phyloP scores from a whole-genome alignment of 2,888 invertebrate species.

The Amphimallon solstitiale region DNA sequence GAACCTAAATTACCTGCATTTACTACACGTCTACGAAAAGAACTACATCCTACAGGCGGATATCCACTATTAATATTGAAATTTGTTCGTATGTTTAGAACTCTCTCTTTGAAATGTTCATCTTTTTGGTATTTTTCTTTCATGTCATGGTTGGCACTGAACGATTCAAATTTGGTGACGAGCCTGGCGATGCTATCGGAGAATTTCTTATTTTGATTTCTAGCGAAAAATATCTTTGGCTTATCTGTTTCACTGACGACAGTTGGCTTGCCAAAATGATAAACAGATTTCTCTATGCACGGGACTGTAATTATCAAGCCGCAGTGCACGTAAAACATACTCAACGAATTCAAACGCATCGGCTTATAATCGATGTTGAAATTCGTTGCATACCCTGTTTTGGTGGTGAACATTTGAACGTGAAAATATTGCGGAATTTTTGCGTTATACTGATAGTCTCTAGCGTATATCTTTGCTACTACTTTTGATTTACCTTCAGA shows the following conservation, averaged over 20 bases:
- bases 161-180: conserved; percentile 35
- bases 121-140: neutral
- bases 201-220: conserved; percentile 20
- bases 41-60: neutral
- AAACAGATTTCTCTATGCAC: conserved; percentile 33
- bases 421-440: neutral
- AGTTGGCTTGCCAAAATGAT: conserved; percentile 38
- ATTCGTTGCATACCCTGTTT: conserved; percentile 37
- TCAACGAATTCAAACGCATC: conserved; percentile 34
- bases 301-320: conserved; percentile 38
- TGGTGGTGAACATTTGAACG: conserved; percentile 8
- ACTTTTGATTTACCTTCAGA: conserved; percentile 39
- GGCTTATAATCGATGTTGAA: conserved; percentile 40
- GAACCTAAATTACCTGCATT: conserved; percentile 16
- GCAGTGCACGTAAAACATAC: conserved; percentile 41
- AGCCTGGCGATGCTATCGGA: conserved; percentile 38
- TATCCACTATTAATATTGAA: conserved; percentile 22
- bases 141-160: conserved; percentile 3
- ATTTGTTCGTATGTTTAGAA: conserved; percentile 4
- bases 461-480: conserved; percentile 21
- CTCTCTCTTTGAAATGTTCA: neutral
- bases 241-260: neutral
- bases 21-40: conserved; percentile 15
- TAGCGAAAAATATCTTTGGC: neutral
- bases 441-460: neutral